phyloP scores from a whole-genome alignment of 2,113 vertebrate species.

The Vulpes ferrilata region DNA sequence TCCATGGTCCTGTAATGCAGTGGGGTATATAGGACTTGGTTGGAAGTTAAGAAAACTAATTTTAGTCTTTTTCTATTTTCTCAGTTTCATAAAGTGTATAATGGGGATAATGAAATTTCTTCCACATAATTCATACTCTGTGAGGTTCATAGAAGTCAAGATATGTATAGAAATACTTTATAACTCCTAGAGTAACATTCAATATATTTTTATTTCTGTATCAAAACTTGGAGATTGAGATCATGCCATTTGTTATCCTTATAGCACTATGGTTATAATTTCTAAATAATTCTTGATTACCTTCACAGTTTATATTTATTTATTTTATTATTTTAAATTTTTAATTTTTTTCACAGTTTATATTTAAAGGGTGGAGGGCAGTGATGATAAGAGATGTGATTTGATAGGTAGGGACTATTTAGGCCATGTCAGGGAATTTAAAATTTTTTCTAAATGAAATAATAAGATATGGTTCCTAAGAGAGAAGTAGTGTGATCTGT shows the following conservation, averaged over 20 bases:
- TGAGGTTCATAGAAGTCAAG: not conserved
- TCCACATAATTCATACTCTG: not conserved
- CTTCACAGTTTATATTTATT: not conserved
- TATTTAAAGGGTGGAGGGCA: not conserved
- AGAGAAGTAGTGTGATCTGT: not conserved
- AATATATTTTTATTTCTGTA: not conserved
- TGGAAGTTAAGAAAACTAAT: not conserved
- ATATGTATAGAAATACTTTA: conserved; percentile 17
- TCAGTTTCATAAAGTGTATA: conserved; percentile 33
- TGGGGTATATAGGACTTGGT: not conserved
- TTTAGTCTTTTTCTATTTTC: not conserved
- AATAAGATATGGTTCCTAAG: not conserved
- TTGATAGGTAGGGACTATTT: not conserved
- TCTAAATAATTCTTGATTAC: not conserved
- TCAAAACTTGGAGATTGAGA: not conserved
- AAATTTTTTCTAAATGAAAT: not conserved
- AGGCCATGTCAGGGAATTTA: not conserved
- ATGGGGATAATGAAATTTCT: not conserved
- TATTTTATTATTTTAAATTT: not conserved
- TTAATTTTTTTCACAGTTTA: not conserved
- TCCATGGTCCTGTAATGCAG: not conserved
- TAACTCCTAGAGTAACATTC: not conserved
- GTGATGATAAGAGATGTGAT: not conserved
- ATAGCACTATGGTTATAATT: not conserved
- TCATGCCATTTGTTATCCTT: not conserved